Conservation (phyloP, 2,113 vertebrate species). For the Ammodytes marinus region DNA sequence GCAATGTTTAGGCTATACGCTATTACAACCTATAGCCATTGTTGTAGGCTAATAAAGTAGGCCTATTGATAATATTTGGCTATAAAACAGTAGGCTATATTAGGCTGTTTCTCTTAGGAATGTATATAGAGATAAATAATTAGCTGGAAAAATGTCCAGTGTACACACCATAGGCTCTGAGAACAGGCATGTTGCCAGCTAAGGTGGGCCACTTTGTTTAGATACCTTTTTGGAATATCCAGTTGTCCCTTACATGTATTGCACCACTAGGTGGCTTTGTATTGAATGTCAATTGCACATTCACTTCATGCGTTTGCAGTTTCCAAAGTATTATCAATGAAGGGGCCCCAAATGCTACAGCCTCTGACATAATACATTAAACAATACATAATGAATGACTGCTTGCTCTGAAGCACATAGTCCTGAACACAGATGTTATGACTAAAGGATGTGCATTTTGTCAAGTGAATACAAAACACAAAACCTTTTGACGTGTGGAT, state of each 20-base stretch:
- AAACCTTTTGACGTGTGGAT: slow-evolving; percentile 2
- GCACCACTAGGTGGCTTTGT: slow-evolving; percentile 13
- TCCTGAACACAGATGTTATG: neutral
- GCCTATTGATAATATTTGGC: too few species aligned
- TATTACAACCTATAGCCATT: too few species aligned
- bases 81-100: too few species aligned
- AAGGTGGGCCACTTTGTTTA: too few species aligned
- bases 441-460: neutral
- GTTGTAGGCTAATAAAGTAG: too few species aligned
- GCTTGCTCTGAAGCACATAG: neutral
- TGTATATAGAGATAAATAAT: too few species aligned
- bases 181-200: too few species aligned
- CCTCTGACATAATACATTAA: slow-evolving; percentile 30
- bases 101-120: neutral
- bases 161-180: too few species aligned
- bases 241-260: neutral
- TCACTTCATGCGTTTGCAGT: neutral
- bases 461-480: neutral
- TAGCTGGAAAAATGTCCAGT: too few species aligned
- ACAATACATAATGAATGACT: slow-evolving; percentile 52
- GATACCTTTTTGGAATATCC: neutral
- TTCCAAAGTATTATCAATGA: neutral
- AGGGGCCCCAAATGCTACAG: slow-evolving; percentile 1
- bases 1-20: too few species aligned
- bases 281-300: neutral